Conservation (phyloP, 2,797 vertebrate genomes). For the Lithobates sylvaticus region DNA sequence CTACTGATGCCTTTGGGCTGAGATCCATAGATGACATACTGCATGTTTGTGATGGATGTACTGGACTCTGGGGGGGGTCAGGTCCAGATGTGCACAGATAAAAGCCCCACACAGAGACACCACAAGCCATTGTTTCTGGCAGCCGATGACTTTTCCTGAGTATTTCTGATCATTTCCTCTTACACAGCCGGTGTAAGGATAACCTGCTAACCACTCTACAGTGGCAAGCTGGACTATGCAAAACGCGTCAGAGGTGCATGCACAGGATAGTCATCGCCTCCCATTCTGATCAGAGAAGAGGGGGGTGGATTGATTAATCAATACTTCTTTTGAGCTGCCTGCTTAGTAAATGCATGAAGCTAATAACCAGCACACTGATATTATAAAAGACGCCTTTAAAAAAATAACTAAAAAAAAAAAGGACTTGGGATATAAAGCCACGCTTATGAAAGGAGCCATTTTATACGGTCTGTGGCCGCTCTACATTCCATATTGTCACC, state of each 20-base stretch:
- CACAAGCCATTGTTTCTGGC: constrained; percentile 21
- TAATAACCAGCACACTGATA: constrained; percentile 31
- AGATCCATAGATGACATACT: background rate
- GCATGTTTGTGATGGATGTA: background rate
- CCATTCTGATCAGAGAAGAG: background rate
- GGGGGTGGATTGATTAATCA: background rate
- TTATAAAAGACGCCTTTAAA: constrained; percentile 35
- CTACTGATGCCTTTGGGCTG: background rate
- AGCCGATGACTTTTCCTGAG: background rate
- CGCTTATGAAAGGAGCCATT: constrained; percentile 32
- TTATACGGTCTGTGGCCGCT: background rate
- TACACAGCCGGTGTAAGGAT: background rate
- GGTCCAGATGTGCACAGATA: background rate
- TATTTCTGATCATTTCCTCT: background rate
- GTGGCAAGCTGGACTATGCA: constrained; percentile 51
- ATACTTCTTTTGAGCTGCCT: background rate
- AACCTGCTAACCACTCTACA: background rate
- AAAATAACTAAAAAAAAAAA: too few relatives aligned
- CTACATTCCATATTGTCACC: constrained; percentile 19
- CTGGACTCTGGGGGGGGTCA: background rate
- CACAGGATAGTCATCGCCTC: background rate
- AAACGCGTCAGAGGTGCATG: constrained; percentile 17
- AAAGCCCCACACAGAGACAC: background rate
- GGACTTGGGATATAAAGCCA: constrained; percentile 56
- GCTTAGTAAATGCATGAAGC: background rate